A percentile compares a stretch with the other conserved stretches of the same genome.
phyloP scores from a whole-genome alignment of 1,140 invertebrate species.

The Saccostrea cuccullata region DNA sequence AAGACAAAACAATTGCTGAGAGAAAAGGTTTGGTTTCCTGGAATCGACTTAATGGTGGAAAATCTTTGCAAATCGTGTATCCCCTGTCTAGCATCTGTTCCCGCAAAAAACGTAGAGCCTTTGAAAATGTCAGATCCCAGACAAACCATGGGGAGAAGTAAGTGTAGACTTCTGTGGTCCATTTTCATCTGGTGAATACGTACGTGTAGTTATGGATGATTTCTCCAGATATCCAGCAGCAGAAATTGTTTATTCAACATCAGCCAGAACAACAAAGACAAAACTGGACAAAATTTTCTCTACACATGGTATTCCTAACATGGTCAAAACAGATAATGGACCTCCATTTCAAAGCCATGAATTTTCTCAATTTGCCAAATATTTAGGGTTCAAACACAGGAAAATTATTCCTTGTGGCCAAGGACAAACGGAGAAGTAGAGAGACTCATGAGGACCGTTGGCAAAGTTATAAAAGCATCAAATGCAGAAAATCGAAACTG shows the following conservation, averaged over 20 bases:
- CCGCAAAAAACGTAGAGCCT: slow-evolving; percentile 59
- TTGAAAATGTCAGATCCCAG: slow-evolving; percentile 50
- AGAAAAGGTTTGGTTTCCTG: slow-evolving; percentile 73
- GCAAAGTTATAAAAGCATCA: no score
- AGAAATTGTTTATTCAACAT: no score
- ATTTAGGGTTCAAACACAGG: no score
- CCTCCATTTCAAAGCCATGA: no score
- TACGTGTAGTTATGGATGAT: slow-evolving; percentile 38
- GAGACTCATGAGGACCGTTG: no score
- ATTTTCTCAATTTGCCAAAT: no score
- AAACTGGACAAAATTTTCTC: no score
- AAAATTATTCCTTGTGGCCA: no score
- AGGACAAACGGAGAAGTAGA: no score
- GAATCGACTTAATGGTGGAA: slow-evolving; percentile 69
- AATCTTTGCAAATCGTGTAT: slow-evolving; percentile 62
- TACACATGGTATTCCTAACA: no score
- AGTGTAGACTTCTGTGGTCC: slow-evolving; percentile 42
- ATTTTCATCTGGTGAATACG: slow-evolving; percentile 37
- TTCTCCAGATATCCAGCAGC: not conserved
- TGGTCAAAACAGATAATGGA: no score
- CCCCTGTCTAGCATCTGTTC: slow-evolving; percentile 60
- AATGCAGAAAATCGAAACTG: no score
- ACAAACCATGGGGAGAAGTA: slow-evolving; percentile 31
- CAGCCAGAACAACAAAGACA: not conserved
- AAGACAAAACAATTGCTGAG: slow-evolving; percentile 56